phyloP scores from a whole-genome alignment of 2,888 invertebrate species.

The Rhogogaster chlorosoma region DNA sequence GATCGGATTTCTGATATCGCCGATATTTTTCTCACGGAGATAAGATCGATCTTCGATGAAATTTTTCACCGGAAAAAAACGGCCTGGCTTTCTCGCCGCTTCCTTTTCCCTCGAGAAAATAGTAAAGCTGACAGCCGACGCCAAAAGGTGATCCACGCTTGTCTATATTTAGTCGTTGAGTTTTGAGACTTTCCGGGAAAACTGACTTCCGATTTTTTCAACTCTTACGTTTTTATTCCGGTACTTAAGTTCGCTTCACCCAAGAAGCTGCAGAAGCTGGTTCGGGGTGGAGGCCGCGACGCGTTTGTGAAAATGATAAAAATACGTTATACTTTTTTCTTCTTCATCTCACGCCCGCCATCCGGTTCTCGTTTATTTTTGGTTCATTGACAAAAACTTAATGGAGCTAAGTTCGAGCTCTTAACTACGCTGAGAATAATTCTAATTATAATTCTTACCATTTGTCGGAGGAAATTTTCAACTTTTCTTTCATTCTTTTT shows the following conservation, averaged over 20 bases:
- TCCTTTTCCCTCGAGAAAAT: neutral
- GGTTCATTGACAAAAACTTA: conserved; percentile 47
- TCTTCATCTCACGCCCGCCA: conserved; percentile 59
- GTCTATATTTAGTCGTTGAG: conserved; percentile 18
- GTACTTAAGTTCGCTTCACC: neutral
- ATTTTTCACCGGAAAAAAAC: neutral
- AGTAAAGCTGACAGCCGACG: neutral
- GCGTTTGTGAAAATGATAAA: conserved; percentile 59
- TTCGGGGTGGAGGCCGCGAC: neutral
- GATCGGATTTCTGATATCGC: no score
- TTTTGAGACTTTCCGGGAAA: conserved; percentile 35
- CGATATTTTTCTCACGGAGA: no score
- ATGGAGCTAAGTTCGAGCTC: neutral
- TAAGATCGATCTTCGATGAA: neutral
- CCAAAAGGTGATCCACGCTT: neutral
- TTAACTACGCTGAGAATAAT: neutral
- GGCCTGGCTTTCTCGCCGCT: no score
- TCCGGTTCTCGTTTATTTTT: conserved; percentile 45
- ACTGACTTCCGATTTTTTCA: conserved; percentile 40
- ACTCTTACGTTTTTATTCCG: conserved; percentile 17
- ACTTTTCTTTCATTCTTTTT: no score
- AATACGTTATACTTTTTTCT: conserved; percentile 59
- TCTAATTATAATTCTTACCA: no score
- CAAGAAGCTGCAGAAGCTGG: neutral
- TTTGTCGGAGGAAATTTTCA: no score